These are phyloP conservation scores for Marasmarcha lunaedactyla DNA, from an alignment of 2,888 invertebrate genomes.

Conservation along the genomic window DNA sequence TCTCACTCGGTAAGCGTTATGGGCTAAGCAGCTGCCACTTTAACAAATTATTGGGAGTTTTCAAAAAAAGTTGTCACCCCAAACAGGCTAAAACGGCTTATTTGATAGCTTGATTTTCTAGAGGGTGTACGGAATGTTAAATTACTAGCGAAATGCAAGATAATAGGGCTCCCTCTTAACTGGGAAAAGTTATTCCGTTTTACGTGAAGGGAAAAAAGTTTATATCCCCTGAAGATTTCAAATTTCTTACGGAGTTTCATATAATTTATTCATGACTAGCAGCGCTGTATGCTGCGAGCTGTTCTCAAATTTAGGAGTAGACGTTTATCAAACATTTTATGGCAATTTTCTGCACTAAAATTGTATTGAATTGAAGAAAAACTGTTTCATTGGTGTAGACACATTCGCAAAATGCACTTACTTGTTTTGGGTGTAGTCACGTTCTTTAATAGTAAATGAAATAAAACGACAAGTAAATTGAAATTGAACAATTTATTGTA, in stretches of 20 bases:
- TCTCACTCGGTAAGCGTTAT: conserved; percentile 53
- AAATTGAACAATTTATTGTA: conserved; percentile 66
- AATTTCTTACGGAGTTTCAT: conserved; percentile 42
- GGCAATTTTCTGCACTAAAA: no score
- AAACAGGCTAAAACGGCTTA: conserved; percentile 46
- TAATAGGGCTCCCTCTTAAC: conserved; percentile 58
- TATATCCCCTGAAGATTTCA: conserved; percentile 54
- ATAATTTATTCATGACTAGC: conserved; percentile 62
- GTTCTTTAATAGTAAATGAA: no score
- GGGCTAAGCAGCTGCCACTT: conserved; percentile 65
- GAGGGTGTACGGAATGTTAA: conserved; percentile 61
- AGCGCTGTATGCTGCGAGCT: conserved; percentile 7
- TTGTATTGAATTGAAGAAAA: no score
- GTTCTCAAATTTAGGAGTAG: background rate
- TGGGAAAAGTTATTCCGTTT: conserved; percentile 42
- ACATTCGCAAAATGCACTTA: no score
- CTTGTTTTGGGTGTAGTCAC: no score
- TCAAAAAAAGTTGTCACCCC: conserved; percentile 62
- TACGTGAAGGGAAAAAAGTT: conserved; percentile 48
- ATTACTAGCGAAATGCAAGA: conserved; percentile 68
- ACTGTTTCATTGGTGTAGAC: no score
- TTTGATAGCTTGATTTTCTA: conserved; percentile 64
- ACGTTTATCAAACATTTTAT: no score
- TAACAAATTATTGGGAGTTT: conserved; percentile 67
- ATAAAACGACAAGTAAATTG: no score